Percentiles rank a stretch among this genome's conserved stretches.
Conservation (phyloP, 2,888 invertebrate genomes). For the Labia minor region DNA sequence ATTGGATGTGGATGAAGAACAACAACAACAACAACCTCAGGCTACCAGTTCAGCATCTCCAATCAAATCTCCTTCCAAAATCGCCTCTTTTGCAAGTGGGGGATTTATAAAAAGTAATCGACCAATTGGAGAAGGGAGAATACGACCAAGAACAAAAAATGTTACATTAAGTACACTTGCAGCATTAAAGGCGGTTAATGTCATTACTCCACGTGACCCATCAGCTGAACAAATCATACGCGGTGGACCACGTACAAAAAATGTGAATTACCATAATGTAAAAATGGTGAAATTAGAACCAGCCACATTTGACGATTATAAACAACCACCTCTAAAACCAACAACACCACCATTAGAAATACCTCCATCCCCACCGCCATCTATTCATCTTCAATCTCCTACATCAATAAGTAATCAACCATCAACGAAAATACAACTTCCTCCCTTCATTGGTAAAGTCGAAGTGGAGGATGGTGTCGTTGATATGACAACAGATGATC, state of each 20-base stretch:
- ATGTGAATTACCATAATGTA: slow-evolving; percentile 49
- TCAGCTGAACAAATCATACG: slow-evolving; percentile 15
- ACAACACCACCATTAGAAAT: neutral
- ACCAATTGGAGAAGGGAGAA: slow-evolving; percentile 23
- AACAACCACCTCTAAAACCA: neutral
- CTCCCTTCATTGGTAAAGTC: neutral
- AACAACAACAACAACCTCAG: neutral
- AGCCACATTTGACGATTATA: slow-evolving; percentile 40
- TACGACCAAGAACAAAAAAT: slow-evolving; percentile 25
- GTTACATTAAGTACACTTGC: slow-evolving; percentile 25
- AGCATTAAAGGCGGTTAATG: slow-evolving; percentile 24
- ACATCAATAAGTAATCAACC: neutral
- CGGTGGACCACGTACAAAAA: slow-evolving; percentile 48
- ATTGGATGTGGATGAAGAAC: neutral
- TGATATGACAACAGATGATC: neutral
- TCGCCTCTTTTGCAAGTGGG: slow-evolving; percentile 8
- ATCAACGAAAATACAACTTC: neutral
- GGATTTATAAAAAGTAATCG: slow-evolving; percentile 24
- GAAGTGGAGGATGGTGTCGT: neutral
- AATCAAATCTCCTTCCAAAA: neutral
- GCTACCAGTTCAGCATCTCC: neutral
- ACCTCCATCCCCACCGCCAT: neutral
- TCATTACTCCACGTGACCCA: neutral
- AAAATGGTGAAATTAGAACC: slow-evolving; percentile 40
- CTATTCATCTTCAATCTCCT: neutral